phyloP scores from a whole-genome alignment of 2,113 vertebrate species.

The Caranx melampygus region DNA sequence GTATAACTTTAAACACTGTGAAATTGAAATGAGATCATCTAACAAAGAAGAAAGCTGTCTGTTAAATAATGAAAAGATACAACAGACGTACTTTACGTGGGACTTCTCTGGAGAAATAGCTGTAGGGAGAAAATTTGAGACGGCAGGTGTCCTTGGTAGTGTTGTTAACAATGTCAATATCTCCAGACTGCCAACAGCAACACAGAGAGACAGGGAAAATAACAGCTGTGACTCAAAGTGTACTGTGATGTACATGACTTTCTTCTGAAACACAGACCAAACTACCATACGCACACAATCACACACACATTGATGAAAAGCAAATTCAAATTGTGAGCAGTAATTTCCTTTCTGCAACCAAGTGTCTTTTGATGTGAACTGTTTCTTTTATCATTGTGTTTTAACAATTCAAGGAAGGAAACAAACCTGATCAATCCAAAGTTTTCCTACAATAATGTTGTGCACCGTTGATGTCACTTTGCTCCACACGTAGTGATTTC shows the following conservation, averaged over 20 bases:
- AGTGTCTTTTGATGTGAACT: background rate
- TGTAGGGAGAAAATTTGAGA: conserved; percentile 96
- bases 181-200: conserved; percentile 87
- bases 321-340: background rate
- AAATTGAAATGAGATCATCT: background rate
- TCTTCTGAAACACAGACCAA: background rate
- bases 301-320: background rate
- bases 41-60: conserved; percentile 1
- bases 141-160: conserved; percentile 94
- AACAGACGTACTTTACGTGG: conserved; percentile 89
- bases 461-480: conserved; percentile 97
- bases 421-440: conserved; percentile 96
- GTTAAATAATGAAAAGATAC: background rate
- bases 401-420: background rate
- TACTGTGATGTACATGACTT: background rate
- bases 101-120: conserved; percentile 96
- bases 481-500: conserved; percentile 95
- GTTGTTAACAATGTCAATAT: conserved; percentile 93
- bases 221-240: conserved; percentile 26
- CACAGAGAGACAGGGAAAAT: conserved; percentile 19
- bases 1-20: background rate
- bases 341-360: background rate
- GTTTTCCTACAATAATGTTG: conserved; percentile 97
- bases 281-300: background rate
- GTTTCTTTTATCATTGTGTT: background rate